Base-by-base conservation (phyloP, 2,888 invertebrate species). In the Cheilosia variabilis region DNA sequence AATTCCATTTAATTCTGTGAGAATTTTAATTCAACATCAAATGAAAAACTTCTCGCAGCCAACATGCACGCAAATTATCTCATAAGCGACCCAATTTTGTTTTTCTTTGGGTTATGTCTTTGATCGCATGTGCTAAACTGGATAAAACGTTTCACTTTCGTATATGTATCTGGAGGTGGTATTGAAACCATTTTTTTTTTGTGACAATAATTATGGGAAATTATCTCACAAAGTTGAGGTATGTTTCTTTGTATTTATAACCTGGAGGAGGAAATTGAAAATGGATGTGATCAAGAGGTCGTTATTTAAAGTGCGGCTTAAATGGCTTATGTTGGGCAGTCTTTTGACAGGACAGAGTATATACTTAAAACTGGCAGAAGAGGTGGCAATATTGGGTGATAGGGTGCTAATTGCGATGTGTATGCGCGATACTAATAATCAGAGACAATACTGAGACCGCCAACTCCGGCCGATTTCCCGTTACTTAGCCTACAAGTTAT, bases 31-130 rank as follows among this genome's bases (percentile, higher is more conserved):
- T 72, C 58, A 19, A 45, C 13, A 37, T 27, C 10, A 31, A 52
- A 66, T 27, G 19, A 53, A 47, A 73, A 66, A 60, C 15, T n/a
- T 4, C 19, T 17, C n/a, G 6, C 60, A 66, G 53, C 66, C 65
- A 43, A n/a, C 66, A 34, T 55, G 24, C 72, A 83, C 78, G 72
- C 72, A 78, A 83, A 83, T 78, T 78, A 83, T 83, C 78, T 65
- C 55, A 72, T 62, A 78, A 63, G 53, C 66, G 82, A 83, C 82
- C 82, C 50, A 77, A 68, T 72, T 83, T 78, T 72, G 66, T 76
- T 45, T 31, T 62, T 19, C 17, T 10, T 17, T 37, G 19, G 52
- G 41, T 50, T 66, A 66, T 63, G 45, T 45, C 41, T 47, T 58
- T 69, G 75, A 68, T 73, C 68, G 34, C 34, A 19, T 62, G 41